Percentiles rank a stretch among this genome's conserved stretches.
Conservation (phyloP, 2,797 vertebrate species). For the Muscicapa comitata region DNA sequence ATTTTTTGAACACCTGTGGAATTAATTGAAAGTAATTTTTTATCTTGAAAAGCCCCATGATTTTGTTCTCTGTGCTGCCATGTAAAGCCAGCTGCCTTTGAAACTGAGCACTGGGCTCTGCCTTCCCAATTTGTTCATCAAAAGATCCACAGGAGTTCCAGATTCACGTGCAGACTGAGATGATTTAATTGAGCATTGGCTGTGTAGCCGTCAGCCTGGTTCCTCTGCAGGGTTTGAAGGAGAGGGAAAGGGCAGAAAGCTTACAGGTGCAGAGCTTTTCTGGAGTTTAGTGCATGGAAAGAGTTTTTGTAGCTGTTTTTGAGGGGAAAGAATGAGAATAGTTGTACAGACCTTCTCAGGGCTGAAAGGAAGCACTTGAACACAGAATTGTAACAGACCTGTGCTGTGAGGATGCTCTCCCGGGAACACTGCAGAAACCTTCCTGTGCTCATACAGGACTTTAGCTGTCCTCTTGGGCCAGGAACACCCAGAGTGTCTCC, state of each 20-base stretch:
- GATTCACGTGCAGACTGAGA: neutral
- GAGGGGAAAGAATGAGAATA: neutral
- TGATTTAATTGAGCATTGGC: neutral
- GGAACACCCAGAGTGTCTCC: neutral
- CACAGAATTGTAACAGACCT: neutral
- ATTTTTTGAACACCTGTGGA: neutral
- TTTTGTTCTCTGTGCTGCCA: neutral
- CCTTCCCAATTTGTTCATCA: slow-evolving; percentile 21
- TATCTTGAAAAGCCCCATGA: neutral
- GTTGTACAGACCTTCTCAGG: neutral
- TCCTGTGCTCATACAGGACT: fast-evolving
- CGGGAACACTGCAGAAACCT: neutral
- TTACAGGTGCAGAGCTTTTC: neutral
- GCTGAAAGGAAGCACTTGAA: neutral
- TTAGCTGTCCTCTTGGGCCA: neutral
- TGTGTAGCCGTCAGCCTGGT: fast-evolving
- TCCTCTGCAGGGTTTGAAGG: neutral
- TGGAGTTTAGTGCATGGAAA: neutral
- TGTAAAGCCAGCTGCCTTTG: neutral
- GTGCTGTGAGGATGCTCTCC: neutral
- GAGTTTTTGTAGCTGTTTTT: neutral
- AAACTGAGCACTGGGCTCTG: neutral
- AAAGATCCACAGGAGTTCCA: neutral
- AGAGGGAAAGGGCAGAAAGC: neutral
- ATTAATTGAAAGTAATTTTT: neutral